Base-by-base conservation (phyloP, 2,888 invertebrate genomes). In the Cheiracanthium punctorium region DNA sequence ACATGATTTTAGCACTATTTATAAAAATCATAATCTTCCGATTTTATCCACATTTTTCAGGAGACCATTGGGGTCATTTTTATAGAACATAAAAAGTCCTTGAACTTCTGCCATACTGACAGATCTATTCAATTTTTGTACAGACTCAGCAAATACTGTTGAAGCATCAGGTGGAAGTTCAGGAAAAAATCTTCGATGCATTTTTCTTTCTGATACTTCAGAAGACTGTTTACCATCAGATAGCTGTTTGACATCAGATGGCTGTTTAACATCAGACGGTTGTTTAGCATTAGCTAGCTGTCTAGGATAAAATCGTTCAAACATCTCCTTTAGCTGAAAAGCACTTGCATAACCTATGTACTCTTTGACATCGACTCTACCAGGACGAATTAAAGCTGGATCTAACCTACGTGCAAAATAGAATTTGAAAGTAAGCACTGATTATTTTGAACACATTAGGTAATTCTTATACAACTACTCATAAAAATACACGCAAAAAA, bases 101-200 rank as follows among this genome's bases (percentile, higher is more conserved):
- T 99, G 98, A 80, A 99, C 94, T 92, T 97, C 96, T 0, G 99
- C 99, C 1, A 98, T 96, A 92, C 97, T 98, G 0, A 97, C 95
- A 14, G 93, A 94, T 0, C 93, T 93, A 82, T 89, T 89, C 29
- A 82, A 67, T 12, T 89, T 48, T 4, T 93, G 92, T 7, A 93
- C 92, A 70, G 93, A 90, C 64, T 93, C 92, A 0, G 96, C 94
- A 92, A 98, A 98, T 81, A 93, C 91, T 89, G 92, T 92, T 0
- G 96, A 94, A 72, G 93, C 91, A 17, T 92, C 91, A 0, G 88
- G 88, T 1, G 88, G 79, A 67, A 90, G 89, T 8, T 92, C 91
- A 0, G 93, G 93, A 91, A 97, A 98, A 92, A 99, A 99, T 89
- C 96, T 93, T 76, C 94, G 92, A 92, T 96, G 99, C 97, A 99